phyloP scores from a whole-genome alignment of 2,113 vertebrate species.

The Shinisaurus crocodilurus region DNA sequence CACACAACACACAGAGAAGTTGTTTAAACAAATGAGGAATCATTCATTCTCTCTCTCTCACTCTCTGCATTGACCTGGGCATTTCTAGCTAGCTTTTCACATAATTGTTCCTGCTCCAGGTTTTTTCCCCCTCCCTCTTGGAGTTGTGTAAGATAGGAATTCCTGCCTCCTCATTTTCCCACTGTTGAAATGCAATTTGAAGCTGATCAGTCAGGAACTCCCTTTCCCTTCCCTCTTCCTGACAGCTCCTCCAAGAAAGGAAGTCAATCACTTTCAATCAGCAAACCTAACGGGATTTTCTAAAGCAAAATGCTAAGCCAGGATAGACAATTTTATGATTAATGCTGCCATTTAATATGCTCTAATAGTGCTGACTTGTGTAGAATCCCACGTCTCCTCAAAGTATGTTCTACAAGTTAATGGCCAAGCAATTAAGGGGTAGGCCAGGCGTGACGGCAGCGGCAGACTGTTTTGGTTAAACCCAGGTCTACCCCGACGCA shows the following conservation, averaged over 20 bases:
- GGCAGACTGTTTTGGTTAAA: neutral
- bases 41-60: neutral
- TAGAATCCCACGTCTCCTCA: constrained; percentile 60
- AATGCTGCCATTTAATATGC: neutral
- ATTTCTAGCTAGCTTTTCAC: constrained; percentile 62
- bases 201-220: constrained; percentile 69
- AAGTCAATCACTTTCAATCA: constrained; percentile 48
- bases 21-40: neutral
- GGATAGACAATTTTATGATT: constrained; percentile 35
- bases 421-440: constrained; percentile 56
- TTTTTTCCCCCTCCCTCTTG: neutral
- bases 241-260: constrained; percentile 35
- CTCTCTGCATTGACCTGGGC: constrained; percentile 59
- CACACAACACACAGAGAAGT: neutral
- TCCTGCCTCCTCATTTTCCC: constrained; percentile 67
- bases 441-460: neutral
- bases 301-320: constrained; percentile 63
- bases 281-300: constrained; percentile 69
- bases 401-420: constrained; percentile 1
- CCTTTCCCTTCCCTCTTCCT: constrained; percentile 66
- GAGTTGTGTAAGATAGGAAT: constrained; percentile 67
- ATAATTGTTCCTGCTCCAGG: constrained; percentile 71
- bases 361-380: constrained; percentile 63
- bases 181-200: constrained; percentile 59
- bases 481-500: too few species aligned